These are phyloP conservation scores for Punctoribates punctum DNA, from an alignment of 2,888 invertebrate species.

Conservation along the genomic window DNA sequence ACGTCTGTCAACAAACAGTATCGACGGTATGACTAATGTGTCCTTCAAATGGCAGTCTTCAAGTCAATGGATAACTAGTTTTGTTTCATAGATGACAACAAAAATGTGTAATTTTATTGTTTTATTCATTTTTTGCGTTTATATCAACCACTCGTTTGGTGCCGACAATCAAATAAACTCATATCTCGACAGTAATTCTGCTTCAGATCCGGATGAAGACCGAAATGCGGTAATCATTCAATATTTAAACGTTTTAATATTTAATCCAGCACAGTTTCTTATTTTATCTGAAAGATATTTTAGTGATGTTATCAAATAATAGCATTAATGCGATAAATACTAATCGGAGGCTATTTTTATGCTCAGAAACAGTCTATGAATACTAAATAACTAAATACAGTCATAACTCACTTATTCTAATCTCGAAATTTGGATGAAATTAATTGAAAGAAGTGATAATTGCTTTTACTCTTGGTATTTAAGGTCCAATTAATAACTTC, in stretches of 20 bases:
- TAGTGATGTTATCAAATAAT: background rate
- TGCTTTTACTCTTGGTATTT: background rate
- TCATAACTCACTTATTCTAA: too few relatives aligned
- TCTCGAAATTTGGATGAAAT: background rate
- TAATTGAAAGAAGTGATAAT: background rate
- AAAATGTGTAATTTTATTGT: too few relatives aligned
- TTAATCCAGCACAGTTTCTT: background rate
- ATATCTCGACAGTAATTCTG: background rate
- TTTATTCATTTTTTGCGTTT: background rate
- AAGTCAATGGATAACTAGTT: too few relatives aligned
- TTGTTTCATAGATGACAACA: too few relatives aligned
- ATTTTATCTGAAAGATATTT: background rate
- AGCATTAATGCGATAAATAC: too few relatives aligned
- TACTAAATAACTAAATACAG: too few relatives aligned
- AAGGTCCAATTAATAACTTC: conserved; percentile 27
- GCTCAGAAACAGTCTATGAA: too few relatives aligned
- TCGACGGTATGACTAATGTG: too few relatives aligned
- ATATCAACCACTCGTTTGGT: background rate
- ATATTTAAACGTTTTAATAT: background rate
- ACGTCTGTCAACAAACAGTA: too few relatives aligned
- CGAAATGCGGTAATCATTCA: background rate
- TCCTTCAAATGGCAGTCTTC: too few relatives aligned
- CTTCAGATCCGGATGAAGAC: background rate
- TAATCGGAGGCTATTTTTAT: too few relatives aligned
- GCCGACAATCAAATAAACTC: background rate